Conservation (phyloP, 2,113 vertebrate species). For the Elanus axillaris region DNA sequence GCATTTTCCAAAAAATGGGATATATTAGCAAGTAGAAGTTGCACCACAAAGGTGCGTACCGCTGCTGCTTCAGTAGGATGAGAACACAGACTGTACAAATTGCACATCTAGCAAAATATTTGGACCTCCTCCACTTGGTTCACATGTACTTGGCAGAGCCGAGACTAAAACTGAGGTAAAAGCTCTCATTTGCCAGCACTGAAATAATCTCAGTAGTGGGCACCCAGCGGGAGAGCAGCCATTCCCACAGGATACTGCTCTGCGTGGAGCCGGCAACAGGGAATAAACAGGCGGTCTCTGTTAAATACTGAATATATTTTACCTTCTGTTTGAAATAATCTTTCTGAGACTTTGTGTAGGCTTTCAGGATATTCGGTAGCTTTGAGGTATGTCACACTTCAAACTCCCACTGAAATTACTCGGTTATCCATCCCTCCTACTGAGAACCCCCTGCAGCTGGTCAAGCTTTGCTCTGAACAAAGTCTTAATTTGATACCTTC, state of each 20-base stretch:
- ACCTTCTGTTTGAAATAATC: neutral
- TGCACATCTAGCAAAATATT: neutral
- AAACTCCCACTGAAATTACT: neutral
- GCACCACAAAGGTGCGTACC: neutral
- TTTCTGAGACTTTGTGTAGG: neutral
- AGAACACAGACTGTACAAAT: neutral
- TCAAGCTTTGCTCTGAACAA: neutral
- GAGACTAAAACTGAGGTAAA: neutral
- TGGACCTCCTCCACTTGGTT: neutral
- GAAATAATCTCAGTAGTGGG: neutral
- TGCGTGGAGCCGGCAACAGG: neutral
- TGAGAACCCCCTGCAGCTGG: neutral
- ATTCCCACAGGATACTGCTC: neutral
- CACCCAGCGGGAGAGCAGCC: neutral
- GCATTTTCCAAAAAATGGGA: neutral
- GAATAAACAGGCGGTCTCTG: neutral
- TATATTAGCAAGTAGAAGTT: neutral
- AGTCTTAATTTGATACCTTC: neutral
- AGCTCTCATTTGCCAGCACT: neutral
- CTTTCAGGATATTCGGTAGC: neutral
- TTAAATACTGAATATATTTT: neutral
- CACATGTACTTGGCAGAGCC: neutral
- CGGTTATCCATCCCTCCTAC: neutral
- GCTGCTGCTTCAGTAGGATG: fast-evolving
- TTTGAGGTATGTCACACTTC: neutral